Conservation (phyloP, 2,113 vertebrate genomes). For the Elephas maximus region DNA sequence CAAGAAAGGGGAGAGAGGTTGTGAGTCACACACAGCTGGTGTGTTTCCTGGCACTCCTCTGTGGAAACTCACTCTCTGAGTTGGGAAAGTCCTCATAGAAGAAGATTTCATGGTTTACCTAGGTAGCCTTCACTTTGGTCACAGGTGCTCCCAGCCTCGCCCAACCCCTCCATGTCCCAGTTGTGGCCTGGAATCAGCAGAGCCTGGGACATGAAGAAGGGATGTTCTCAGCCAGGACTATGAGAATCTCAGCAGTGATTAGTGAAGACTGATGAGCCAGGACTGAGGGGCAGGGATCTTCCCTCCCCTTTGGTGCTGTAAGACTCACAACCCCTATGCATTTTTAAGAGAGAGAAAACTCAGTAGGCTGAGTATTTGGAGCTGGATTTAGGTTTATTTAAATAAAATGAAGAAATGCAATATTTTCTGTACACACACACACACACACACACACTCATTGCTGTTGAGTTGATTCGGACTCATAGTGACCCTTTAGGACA, state of each 20-base stretch:
- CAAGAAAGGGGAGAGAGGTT: neutral
- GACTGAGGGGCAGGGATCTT: too few species aligned
- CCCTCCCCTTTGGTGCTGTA: neutral
- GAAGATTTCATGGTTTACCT: neutral
- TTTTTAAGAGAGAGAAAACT: neutral
- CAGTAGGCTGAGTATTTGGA: neutral
- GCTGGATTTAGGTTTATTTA: neutral
- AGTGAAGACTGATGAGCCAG: neutral
- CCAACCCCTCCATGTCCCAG: neutral
- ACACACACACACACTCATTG: neutral
- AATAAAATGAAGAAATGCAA: neutral
- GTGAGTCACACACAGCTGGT: neutral
- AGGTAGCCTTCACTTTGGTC: neutral
- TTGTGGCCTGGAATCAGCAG: neutral
- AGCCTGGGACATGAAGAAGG: neutral
- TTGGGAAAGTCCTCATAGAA: neutral
- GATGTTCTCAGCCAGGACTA: neutral
- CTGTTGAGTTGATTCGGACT: too few species aligned
- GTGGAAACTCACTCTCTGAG: neutral
- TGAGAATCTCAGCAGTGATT: neutral
- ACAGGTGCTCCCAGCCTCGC: neutral
- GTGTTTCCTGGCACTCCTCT: neutral
- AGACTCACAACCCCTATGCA: neutral
- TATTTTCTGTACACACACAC: neutral
- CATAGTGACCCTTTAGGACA: too few species aligned